Base-by-base conservation (phyloP, 1,140 invertebrate genomes). In the Sesamia nonagrioides region DNA sequence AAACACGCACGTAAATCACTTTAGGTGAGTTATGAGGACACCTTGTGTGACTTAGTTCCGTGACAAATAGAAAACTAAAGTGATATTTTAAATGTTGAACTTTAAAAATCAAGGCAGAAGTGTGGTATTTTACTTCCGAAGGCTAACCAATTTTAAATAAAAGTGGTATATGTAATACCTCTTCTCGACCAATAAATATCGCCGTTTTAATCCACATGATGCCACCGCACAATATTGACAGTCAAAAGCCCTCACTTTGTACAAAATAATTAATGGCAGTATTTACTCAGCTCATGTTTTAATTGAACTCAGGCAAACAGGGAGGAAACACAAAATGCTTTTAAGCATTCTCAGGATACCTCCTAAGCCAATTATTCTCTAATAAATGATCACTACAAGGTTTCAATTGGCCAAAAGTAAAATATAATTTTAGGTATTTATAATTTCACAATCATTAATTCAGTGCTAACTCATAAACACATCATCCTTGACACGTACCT, bases 1-100 rank as follows among this genome's bases (percentile, higher is more conserved):
- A 75, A 45, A 73, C 71, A 73, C 71, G 71, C 71, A 73, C 71
- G 18, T 15, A 73, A 58, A 58, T 73, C 54, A 73, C 54, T 58
- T 73, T 1, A 8, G n/a, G 21, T 73, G 71, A 73, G 27, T 56
- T 42, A 56, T 58, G 37, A 17, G 66, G 42, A 69, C 66, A 50
- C 66, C 45, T 42, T 40, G n/a, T 45, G 37, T 21, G n/a, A 37
- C 15, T 71, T 71, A 71, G 37, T 69, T 69, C 21, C 50, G 21
- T 21, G 50, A 33, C 35, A 21, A n/a, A 13, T 37, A 3, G n/a
- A 40, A 8, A 6, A 27, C 2, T 9, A 1, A n/a, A 11, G 54
- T 21, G 5, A 54, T 18, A 54, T 18, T 18, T 54, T 7, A 27
- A 27, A 27, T 1, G 27, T 27, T 27, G 27, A 27, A 27, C 27